Conservation (phyloP, 2,113 vertebrate genomes). For the Nannospalax galili region DNA sequence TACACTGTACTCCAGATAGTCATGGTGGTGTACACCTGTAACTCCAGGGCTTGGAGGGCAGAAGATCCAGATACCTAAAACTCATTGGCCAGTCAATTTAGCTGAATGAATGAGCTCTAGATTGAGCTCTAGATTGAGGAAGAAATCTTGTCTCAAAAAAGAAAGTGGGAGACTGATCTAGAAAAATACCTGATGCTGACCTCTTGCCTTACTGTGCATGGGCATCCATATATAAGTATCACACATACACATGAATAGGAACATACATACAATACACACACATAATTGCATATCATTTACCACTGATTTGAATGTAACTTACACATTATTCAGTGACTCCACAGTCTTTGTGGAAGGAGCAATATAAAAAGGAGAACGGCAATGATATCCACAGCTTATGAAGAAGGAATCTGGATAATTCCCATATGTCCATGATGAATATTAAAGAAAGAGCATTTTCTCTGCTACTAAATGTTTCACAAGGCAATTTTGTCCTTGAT, state of each 20-base stretch:
- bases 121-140: no score
- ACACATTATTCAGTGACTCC: slow-evolving; percentile 17
- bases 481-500: slow-evolving; percentile 50
- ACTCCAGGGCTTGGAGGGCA: no score
- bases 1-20: neutral
- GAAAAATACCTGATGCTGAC: no score
- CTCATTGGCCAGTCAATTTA: no score
- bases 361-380: neutral
- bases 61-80: no score
- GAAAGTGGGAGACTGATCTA: no score
- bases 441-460: neutral
- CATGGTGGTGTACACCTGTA: no score
- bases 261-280: neutral
- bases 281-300: slow-evolving; percentile 52
- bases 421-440: neutral
- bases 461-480: neutral
- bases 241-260: no score
- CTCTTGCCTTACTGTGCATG: no score
- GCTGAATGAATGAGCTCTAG: no score
- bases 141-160: no score
- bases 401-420: slow-evolving; percentile 28
- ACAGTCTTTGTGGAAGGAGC: neutral
- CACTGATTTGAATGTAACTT: slow-evolving; percentile 41
- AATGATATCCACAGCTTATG: neutral
- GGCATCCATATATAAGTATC: no score